Percentiles rank a stretch among this genome's conserved stretches.
Evolutionary conservation across 2,797 vertebrate species (phyloP).

Genomic region (Pseudopleuronectes americanus): DNA sequence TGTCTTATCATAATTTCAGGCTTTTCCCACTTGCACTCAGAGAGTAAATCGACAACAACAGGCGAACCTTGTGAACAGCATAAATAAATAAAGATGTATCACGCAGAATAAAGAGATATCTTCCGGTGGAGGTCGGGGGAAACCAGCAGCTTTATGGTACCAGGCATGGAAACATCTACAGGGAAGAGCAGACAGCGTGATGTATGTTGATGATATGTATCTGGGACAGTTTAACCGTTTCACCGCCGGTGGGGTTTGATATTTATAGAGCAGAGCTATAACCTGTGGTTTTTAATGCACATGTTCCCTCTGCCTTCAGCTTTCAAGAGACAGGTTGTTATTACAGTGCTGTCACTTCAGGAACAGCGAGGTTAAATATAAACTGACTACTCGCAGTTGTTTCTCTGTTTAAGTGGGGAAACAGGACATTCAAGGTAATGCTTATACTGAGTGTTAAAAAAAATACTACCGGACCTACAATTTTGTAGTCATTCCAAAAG

Average conservation of each 20-base stretch:
- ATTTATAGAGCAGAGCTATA: conserved; percentile 39
- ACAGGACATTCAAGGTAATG: conserved; percentile 4
- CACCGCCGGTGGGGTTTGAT: conserved; percentile 37
- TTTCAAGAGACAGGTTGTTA: not conserved
- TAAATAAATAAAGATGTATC: not conserved
- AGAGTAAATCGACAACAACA: conserved; percentile 2
- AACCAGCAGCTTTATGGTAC: conserved; percentile 10
- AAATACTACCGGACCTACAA: not conserved
- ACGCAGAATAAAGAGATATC: not conserved
- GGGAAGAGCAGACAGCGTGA: conserved; percentile 16
- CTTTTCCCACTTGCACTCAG: not conserved
- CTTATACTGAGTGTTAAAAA: not conserved
- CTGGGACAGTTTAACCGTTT: conserved; percentile 62
- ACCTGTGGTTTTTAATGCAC: conserved; percentile 1
- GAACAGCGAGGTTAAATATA: not conserved
- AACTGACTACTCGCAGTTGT: not conserved
- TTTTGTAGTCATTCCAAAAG: conserved; percentile 23
- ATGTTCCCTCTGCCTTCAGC: not conserved
- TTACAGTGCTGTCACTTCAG: not conserved
- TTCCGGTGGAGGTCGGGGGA: not conserved
- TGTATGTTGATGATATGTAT: conserved; percentile 69
- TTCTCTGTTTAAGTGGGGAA: conserved; percentile 15
- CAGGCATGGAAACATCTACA: not conserved
- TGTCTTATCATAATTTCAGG: conserved; percentile 4
- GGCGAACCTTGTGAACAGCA: not conserved